Conservation (phyloP, 2,113 vertebrate genomes). For the Rhinoptilus africanus region DNA sequence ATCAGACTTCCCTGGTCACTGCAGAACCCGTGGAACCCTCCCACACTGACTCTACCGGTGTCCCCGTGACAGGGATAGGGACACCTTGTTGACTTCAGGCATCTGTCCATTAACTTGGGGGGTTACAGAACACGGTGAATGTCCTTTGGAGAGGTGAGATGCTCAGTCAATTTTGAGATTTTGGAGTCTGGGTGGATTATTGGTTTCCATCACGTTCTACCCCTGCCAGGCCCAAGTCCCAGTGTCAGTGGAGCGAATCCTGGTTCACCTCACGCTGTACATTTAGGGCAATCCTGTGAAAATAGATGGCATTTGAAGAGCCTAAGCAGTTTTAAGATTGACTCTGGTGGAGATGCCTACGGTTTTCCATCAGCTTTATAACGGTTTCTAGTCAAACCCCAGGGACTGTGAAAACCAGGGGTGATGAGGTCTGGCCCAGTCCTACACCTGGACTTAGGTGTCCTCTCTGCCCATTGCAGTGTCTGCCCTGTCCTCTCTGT, state of each 20-base stretch:
- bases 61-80: neutral
- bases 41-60: fast-evolving
- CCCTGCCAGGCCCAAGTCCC: neutral
- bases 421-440: neutral
- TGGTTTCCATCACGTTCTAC: neutral
- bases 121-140: neutral
- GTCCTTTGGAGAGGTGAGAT: neutral
- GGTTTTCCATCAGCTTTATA: neutral
- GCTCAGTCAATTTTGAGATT: neutral
- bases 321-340: neutral
- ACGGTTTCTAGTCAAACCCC: neutral
- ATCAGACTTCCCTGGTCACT: neutral
- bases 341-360: neutral
- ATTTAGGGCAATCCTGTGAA: neutral
- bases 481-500: neutral
- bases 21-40: neutral
- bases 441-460: neutral
- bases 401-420: neutral
- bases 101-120: neutral
- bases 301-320: neutral
- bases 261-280: neutral
- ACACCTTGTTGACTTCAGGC: neutral
- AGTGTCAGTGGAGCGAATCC: neutral
- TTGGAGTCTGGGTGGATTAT: neutral
- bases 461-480: neutral